phyloP scores from a whole-genome alignment of 2,113 vertebrate species.

The Lophius piscatorius region DNA sequence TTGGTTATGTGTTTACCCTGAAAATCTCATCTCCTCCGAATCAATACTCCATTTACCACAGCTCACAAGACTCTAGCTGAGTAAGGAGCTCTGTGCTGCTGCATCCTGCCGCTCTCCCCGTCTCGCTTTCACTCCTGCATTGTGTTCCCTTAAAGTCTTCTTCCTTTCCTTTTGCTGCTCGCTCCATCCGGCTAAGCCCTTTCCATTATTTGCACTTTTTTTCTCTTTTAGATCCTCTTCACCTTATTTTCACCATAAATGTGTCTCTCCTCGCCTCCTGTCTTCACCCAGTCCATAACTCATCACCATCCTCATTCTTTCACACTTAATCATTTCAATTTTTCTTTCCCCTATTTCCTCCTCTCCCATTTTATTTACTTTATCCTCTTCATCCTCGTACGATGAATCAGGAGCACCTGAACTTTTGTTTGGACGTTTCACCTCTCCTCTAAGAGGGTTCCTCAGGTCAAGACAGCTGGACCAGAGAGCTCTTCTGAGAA shows the following conservation, averaged over 20 bases:
- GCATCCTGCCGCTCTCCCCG: neutral
- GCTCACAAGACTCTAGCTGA: constrained; percentile 35
- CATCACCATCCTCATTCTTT: too few relatives aligned
- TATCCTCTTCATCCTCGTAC: too few relatives aligned
- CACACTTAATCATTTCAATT: too few relatives aligned
- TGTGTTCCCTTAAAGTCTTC: constrained; percentile 2
- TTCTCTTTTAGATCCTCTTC: neutral
- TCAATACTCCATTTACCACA: constrained; percentile 71
- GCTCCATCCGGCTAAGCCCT: neutral
- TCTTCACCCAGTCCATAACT: too few relatives aligned
- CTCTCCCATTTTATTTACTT: too few relatives aligned
- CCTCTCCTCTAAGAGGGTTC: too few relatives aligned
- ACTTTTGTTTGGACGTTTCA: too few relatives aligned
- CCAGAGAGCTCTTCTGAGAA: too few relatives aligned
- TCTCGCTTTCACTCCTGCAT: neutral
- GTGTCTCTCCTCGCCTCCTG: neutral
- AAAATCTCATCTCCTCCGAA: constrained; percentile 72
- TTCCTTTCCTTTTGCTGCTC: neutral
- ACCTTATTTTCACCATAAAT: neutral
- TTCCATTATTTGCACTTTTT: neutral
- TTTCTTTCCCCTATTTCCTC: too few relatives aligned
- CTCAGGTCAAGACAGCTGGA: too few relatives aligned
- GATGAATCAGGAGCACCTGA: too few relatives aligned
- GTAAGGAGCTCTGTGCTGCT: constrained; percentile 16
- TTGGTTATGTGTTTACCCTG: constrained; percentile 67